Base-by-base conservation (phyloP, 2,888 invertebrate species). In the Drosophila hawaiiensis region DNA sequence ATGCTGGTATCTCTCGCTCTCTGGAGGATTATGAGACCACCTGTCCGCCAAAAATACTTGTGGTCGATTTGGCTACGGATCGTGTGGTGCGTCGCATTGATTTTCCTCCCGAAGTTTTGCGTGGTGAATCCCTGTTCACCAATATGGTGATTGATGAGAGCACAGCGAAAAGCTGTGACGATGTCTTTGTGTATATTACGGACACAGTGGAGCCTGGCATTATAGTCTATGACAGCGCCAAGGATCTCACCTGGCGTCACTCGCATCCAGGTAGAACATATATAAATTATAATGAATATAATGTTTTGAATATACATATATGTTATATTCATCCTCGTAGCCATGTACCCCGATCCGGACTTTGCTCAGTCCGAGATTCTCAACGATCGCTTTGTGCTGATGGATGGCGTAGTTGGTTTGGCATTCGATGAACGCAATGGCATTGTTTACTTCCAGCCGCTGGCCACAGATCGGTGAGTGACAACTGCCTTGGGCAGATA, bases 341-440 rank as follows among this genome's bases (percentile, higher is more conserved):
- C 96, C 55, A 97, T 97, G 97, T 97, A 96, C 92, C 97, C 97
- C 0, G 96, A 97, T 94, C 97, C 97, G 0, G 96, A 97, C 92
- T 95, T 96, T 79, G 95, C 96, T 0, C 96, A 96, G 80, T 96
- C 96, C 77, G 95, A 95, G 93, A 96, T 97, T 73, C 95, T 95
- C 12, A 95, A 95, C 0, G 94, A 95, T 69, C 93, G 93, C 1
- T 96, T 96, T 84, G 95, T 96, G 19, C 92, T 96, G 4, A 95
- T 96, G 94, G 96, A 96, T 87, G 96, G 96, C 3, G 92, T 96
- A 59, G 95, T 96, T 0, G 96, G 96, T 0, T 78, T 96, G 56
- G 94, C 95, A 0, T 95, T 96, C 82, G 96, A 96, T 1, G 94
- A 95, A 0, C 94, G 94, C 67, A 91, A 94, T 29, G 94, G 94